Percentiles rank a stretch among this genome's conserved stretches.
Conservation (phyloP, 1,140 invertebrate genomes). For the Lethocerus indicus region DNA sequence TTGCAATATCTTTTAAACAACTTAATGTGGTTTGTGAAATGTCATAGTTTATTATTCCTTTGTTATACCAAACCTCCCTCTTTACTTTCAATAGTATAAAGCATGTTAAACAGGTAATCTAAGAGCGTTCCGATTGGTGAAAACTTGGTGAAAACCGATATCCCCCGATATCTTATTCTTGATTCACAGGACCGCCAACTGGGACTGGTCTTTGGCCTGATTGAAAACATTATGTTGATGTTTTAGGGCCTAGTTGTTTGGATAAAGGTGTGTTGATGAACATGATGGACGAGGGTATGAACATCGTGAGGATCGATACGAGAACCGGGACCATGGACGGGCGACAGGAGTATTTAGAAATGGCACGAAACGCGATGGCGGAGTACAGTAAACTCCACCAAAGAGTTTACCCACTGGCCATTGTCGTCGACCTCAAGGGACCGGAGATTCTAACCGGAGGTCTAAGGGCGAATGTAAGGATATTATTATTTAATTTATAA, state of each 20-base stretch:
- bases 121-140: background rate
- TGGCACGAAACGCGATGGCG: background rate
- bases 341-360: background rate
- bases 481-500: background rate
- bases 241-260: background rate
- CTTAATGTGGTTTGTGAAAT: too few relatives aligned
- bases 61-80: background rate
- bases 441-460: constrained; percentile 11
- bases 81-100: background rate
- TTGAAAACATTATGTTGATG: background rate
- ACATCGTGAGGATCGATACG: constrained; percentile 10
- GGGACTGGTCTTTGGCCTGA: background rate
- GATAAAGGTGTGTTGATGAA: background rate
- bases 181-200: background rate
- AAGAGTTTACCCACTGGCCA: constrained; percentile 6
- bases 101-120: background rate
- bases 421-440: constrained; percentile 10
- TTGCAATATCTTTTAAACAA: too few relatives aligned
- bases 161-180: background rate
- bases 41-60: too few relatives aligned
- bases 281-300: constrained; percentile 12
- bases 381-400: background rate
- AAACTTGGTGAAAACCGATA: background rate
- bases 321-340: background rate
- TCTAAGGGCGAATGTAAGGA: constrained; percentile 7